Evolutionary conservation across 2,888 invertebrate genomes (phyloP).

Genomic region (Meloe dianella): DNA sequence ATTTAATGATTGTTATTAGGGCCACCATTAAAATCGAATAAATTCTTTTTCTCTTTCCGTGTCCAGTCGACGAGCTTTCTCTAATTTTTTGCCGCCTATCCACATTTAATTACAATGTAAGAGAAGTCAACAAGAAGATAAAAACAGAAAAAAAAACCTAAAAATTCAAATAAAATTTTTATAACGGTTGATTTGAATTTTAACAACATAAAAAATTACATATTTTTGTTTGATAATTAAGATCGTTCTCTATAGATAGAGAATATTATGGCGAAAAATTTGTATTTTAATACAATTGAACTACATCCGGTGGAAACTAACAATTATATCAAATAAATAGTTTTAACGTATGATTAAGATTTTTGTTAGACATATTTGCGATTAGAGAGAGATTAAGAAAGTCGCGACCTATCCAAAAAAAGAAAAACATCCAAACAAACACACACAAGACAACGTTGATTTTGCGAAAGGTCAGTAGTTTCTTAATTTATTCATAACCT

Average conservation of each 20-base stretch:
- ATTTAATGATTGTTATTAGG: conserved; percentile 31
- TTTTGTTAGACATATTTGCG: too few species aligned
- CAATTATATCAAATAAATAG: not conserved
- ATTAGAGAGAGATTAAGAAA: not conserved
- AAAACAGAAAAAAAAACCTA: not conserved
- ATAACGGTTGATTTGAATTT: not conserved
- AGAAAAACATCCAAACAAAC: not conserved
- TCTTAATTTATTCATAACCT: conserved; percentile 29
- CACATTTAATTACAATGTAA: not conserved
- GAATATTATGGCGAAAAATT: not conserved
- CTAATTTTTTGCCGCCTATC: not conserved
- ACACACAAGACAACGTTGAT: not conserved
- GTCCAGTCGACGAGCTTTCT: not conserved
- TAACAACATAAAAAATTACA: not conserved
- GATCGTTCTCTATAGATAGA: not conserved
- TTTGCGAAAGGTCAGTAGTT: conserved; percentile 31
- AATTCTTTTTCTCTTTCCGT: conserved; percentile 17
- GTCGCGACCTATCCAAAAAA: conserved; percentile 7
- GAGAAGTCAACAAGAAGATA: not conserved
- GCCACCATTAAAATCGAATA: conserved; percentile 34
- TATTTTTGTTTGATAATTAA: not conserved
- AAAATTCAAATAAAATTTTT: not conserved
- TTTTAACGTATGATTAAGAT: not conserved
- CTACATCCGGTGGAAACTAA: conserved; percentile 3
- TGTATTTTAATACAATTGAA: not conserved